Evolutionary conservation across 2,888 invertebrate species (phyloP), one percentile per base, ranked within the genome.

Genomic region (Peribatodes rhomboidaria): DNA sequence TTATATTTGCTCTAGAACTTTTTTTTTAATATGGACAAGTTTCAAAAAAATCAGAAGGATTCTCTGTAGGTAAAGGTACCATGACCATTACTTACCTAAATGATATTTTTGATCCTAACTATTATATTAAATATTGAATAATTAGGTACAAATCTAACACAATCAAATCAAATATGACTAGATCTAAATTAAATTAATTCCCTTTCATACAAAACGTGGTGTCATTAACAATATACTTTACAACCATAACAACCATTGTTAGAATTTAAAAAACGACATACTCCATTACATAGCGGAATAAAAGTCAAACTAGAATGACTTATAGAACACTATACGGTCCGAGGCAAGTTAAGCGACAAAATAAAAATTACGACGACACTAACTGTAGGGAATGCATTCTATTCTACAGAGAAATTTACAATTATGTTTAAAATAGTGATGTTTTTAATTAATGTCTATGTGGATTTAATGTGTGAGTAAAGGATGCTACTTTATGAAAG

Each of bases 291-390:
- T 27, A 27, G 6, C n/a, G 39, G 47, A 8, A 33, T 58, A 54
- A 63, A 64, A 64, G 55, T 60, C 60, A 16, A 56, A 60, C 60
- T 60, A 37, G 63, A 59, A 47, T 70, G 66, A 70, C 68, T 68
- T 70, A 70, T 70, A 22, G 63, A 4, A 14, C 37, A 20, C 54
- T 33, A 65, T 61, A 42, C 44, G 61, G 8, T 11, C 41, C 44
- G 33, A 27, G 22, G 61, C 50, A 56, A 56, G 31, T 47, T 27
- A 41, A 44, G 50, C 50, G 55, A 62, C 42, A 52, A 42, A 61
- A 39, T 7, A 52, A 60, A 61, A 62, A 44, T 56, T 62, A 62
- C 61, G 55, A 56, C 20, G 44, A 56, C 56, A 56, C 9, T 42
- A 42, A 42, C 9, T 42, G n/a, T 44, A 27, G n/a, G 42, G 50